Evolutionary conservation across 2,888 invertebrate genomes (phyloP).

Genomic region (Polyommatus iphigenia): DNA sequence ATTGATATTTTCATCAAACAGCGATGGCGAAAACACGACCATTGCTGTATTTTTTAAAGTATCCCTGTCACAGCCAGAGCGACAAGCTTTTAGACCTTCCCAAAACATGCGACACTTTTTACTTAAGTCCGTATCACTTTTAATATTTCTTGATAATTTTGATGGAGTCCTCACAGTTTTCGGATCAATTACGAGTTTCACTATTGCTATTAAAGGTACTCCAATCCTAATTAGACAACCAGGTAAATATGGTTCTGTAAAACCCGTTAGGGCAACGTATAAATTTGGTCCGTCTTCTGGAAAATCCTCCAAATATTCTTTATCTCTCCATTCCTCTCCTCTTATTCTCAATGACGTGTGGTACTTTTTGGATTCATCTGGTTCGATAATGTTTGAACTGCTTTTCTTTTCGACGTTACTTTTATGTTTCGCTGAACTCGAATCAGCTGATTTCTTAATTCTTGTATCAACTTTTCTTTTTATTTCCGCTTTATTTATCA

Average conservation of each 20-base stretch:
- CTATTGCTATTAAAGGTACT: conserved; percentile 62
- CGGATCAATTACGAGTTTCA: conserved; percentile 67
- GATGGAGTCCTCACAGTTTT: conserved; percentile 53
- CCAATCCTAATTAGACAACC: conserved; percentile 60
- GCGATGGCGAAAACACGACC: conserved; percentile 66
- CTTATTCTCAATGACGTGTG: conserved; percentile 71
- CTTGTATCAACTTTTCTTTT: conserved; percentile 56
- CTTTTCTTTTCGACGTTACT: conserved; percentile 42
- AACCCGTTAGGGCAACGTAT: conserved; percentile 77
- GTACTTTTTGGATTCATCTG: conserved; percentile 64
- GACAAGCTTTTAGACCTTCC: conserved; percentile 61
- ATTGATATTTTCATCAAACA: conserved; percentile 49
- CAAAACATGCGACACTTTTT: conserved; percentile 62
- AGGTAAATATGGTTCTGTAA: conserved; percentile 61
- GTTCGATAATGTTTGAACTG: conserved; percentile 43
- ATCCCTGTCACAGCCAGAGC: conserved; percentile 55
- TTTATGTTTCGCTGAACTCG: conserved; percentile 46
- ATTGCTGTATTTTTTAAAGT: conserved; percentile 68
- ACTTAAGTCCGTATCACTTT: conserved; percentile 63
- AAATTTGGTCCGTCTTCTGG: conserved; percentile 77
- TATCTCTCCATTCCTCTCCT: conserved; percentile 79
- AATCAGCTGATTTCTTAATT: conserved; percentile 44
- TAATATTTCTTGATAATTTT: conserved; percentile 53
- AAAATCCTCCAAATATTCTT: conserved; percentile 75
- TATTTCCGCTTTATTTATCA: conserved; percentile 61